phyloP scores from a whole-genome alignment of 2,113 vertebrate species.

The Semicossyphus pulcher region DNA sequence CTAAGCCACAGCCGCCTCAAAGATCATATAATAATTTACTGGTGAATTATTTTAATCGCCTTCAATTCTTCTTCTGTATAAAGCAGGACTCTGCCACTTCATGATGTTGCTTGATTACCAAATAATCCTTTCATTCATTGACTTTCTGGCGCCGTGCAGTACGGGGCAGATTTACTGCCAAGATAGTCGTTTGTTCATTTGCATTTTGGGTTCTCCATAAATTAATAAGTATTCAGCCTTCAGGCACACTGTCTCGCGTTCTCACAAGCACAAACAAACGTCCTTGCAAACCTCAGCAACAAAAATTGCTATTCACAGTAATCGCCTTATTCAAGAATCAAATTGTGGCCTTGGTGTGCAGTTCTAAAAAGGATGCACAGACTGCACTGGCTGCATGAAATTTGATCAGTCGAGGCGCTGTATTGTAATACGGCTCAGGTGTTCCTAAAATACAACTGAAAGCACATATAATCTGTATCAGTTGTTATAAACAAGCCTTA shows the following conservation, averaged over 20 bases:
- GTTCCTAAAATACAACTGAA: neutral
- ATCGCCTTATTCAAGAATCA: conserved; percentile 11
- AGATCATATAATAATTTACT: too few relatives aligned
- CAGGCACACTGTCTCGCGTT: conserved; percentile 24
- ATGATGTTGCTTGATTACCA: conserved; percentile 38
- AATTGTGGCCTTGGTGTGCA: conserved; percentile 8
- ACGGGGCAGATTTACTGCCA: conserved; percentile 46
- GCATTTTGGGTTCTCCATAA: conserved; percentile 32
- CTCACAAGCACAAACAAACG: conserved; percentile 34
- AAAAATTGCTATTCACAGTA: conserved; percentile 19
- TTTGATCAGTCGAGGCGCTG: neutral
- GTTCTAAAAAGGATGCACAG: conserved; percentile 12
- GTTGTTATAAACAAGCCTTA: conserved; percentile 15
- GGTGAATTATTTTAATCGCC: conserved; percentile 3
- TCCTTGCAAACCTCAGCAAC: conserved; percentile 37
- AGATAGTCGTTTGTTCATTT: conserved; percentile 51
- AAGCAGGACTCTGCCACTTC: conserved; percentile 17
- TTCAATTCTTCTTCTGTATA: conserved; percentile 29
- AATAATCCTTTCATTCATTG: conserved; percentile 51
- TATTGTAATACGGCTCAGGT: neutral
- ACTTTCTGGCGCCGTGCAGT: conserved; percentile 31
- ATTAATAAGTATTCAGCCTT: conserved; percentile 58
- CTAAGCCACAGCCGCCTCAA: too few relatives aligned
- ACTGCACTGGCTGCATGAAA: neutral
- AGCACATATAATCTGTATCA: neutral